phyloP scores from a whole-genome alignment of 2,888 invertebrate species.

The Octodonta nipae region DNA sequence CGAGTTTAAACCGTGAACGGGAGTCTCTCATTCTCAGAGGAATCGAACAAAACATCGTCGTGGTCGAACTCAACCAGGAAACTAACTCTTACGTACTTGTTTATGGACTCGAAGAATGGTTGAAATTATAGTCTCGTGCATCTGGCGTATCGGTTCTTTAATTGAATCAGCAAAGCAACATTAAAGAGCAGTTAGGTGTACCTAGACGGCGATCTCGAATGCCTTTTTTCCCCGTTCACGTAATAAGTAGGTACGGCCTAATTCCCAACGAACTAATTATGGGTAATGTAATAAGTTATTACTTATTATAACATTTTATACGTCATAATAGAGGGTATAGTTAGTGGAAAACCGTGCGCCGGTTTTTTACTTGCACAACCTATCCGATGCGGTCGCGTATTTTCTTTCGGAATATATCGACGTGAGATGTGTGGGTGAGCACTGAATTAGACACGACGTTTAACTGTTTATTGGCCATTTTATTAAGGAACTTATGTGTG shows the following conservation, averaged over 20 bases:
- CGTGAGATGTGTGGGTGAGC: too few species aligned
- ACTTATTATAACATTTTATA: slow-evolving; percentile 11
- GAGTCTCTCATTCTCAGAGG: slow-evolving; percentile 19
- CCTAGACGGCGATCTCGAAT: slow-evolving; percentile 5
- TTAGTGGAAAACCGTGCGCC: not conserved
- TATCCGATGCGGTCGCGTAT: too few species aligned
- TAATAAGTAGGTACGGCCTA: slow-evolving; percentile 20
- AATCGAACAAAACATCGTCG: slow-evolving; percentile 20
- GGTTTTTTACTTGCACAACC: too few species aligned
- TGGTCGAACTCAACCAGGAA: slow-evolving; percentile 25
- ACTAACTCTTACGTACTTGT: slow-evolving; percentile 21
- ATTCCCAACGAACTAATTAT: slow-evolving; percentile 20
- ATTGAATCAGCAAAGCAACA: slow-evolving; percentile 26
- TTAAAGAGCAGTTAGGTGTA: slow-evolving; percentile 4
- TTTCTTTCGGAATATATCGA: too few species aligned
- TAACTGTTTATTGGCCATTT: too few species aligned
- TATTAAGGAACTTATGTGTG: too few species aligned
- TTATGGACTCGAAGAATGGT: slow-evolving; percentile 24
- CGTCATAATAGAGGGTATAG: slow-evolving; percentile 7
- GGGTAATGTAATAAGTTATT: slow-evolving; percentile 13
- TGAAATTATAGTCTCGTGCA: slow-evolving; percentile 28
- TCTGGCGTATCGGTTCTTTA: slow-evolving; percentile 27
- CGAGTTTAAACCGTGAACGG: slow-evolving; percentile 15
- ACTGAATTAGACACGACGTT: too few species aligned
- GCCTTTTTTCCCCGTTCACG: slow-evolving; percentile 15